Evolutionary conservation across 2,888 invertebrate species (phyloP), one percentile per base, ranked within the genome.

Genomic region (Rhamnusium bicolor): DNA sequence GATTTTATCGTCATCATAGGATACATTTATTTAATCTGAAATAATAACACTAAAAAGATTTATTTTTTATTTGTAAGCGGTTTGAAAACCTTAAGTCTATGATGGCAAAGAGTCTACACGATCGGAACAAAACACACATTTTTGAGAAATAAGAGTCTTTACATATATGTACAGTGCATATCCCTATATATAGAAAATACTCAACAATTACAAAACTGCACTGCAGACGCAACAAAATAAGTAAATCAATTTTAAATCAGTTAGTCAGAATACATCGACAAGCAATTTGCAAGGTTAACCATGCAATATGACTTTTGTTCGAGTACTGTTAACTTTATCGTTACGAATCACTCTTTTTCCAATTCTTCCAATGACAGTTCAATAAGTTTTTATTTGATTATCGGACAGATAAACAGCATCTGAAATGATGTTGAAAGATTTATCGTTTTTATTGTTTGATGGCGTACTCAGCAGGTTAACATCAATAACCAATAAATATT

Each of bases 361-460:
- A 67, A 67, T 67, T 46, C 40, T 27, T 19, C 24, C 72, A 76
- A 62, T 78, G 79, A 79, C 79, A 79, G 79, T 79, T 78, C 77
- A 79, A 79, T 79, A 79, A 79, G 76, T 78, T 77, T 78, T 78
- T 72, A 78, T 79, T 79, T 75, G 79, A 79, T 79, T 77, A 76
- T 77, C 74, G 49, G 65, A 67, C 71, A 69, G 79, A 77, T 76
- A 77, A 77, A 67, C 69, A 62, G 74, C 75, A 74, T 75, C 74
- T 70, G 69, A 73, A 60, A 73, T 68, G 74, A 75, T 75, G 77
- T 71, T 77, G 79, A 78, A 78, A 79, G 79, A 79, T 79, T 79
- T 78, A 79, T 79, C 69, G 77, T 76, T 76, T 75, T 73, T 75
- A 73, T 73, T 77, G 71, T 69, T 63, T 61, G 69, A 62, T 69